Base-by-base conservation (phyloP, 1,140 invertebrate species). In the Acromyrmex heyeri region DNA sequence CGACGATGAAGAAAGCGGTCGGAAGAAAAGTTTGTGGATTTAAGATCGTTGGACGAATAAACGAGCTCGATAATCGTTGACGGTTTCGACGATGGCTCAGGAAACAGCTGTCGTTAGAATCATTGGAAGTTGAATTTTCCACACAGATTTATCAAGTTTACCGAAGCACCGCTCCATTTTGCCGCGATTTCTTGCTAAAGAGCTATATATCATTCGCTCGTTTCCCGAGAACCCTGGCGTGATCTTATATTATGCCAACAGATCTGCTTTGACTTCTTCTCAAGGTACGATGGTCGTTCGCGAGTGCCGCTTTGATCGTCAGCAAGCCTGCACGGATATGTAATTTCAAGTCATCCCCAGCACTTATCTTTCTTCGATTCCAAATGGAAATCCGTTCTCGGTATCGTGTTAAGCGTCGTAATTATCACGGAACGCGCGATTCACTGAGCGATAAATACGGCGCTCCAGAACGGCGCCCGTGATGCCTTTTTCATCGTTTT, bases 91-190 rank as follows among this genome's bases (percentile, higher is more conserved):
- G 76, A 55, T 61, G 69, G 48, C 48, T 65, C 75, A 81, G 86
- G 89, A 90, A 90, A 67, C 88, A 79, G 69, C 89, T 90, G 88
- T 89, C 89, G 79, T 90, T 89, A 64, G 16, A 30, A 57, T 57
- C 86, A 75, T 86, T 87, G 53, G 65, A 27, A 55, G 72, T 70
- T 76, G 85, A 69, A 90, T 89, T 79, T 78, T 72, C 82, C 30
- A 38, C 57, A 57, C 65, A 55, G 55, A 62, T 88, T 90, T 81
- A 89, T 90, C 88, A 86, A 77, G 73, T 64, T 72, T 83, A 61
- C 61, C 72, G 27, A 88, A 88, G 21, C 44, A 30, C 53, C 81
- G 53, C 44, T 85, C 38, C 38, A 30, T 24, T 21, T 44, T 12
- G 64, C 50, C 50, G 18, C 50, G 57, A 72, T 89, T 89, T 88